Evolutionary conservation across 2,888 invertebrate genomes (phyloP).

Genomic region (Anticlea derivata): DNA sequence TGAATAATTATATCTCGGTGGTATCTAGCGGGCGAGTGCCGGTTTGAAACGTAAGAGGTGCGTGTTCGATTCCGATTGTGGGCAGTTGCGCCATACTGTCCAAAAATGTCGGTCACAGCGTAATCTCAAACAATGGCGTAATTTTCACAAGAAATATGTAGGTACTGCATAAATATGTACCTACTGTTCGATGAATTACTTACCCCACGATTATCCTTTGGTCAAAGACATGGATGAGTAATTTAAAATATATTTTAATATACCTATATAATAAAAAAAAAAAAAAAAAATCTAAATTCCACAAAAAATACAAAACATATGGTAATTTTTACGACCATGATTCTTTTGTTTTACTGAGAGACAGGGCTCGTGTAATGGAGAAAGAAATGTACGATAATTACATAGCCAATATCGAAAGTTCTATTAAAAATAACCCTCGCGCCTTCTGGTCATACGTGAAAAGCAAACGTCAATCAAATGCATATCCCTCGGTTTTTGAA

Average conservation of each 20-base stretch:
- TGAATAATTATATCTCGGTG: too few species aligned
- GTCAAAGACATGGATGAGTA: not conserved
- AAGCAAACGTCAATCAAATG: too few species aligned
- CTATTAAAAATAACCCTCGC: not conserved
- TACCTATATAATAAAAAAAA: not conserved
- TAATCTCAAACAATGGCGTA: too few species aligned
- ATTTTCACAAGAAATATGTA: not conserved
- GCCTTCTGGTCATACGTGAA: not conserved
- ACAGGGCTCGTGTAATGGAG: not conserved
- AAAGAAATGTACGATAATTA: not conserved
- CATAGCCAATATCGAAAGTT: not conserved
- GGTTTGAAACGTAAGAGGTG: too few species aligned
- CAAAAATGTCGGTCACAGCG: too few species aligned
- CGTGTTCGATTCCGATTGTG: too few species aligned
- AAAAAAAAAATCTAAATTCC: not conserved
- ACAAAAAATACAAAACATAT: not conserved
- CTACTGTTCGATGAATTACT: not conserved
- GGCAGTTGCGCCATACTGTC: too few species aligned
- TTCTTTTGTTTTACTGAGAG: not conserved
- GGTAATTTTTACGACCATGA: not conserved
- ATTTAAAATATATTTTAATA: not conserved
- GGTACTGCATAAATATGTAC: not conserved
- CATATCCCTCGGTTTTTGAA: too few species aligned
- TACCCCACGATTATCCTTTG: constrained; percentile 1
- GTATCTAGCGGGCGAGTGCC: too few species aligned